Base-by-base conservation (phyloP, 2,888 invertebrate genomes). In the Portevinia maculata region DNA sequence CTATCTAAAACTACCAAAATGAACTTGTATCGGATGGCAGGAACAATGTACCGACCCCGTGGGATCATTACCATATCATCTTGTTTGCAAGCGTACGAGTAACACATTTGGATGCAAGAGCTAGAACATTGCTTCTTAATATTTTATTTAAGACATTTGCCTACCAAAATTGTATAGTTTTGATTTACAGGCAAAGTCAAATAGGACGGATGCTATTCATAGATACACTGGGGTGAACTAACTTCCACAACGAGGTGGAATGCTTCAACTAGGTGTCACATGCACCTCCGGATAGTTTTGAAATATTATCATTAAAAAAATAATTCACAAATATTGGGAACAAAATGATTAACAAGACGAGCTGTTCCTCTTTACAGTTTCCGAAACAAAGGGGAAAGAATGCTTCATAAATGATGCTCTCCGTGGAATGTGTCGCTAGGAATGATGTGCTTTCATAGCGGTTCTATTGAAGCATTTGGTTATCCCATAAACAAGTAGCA, bases 31-130 rank as follows among this genome's bases (percentile, higher is more conserved):
- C 55, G 55, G 78, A 8, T 48, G 39, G 59, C 65, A 24, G 75
- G 62, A 55, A 73, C 48, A 55, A 46, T 39, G 52, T 57, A 57
- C 62, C 62, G 44, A 74, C 70, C 79, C 70, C 53, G 55, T 60
- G 75, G 70, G 81, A 81, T 81, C 75, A 81, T 75, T 71, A 71
- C 65, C 64, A 60, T 79, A 75, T 71, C 64, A 60, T 79, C 69
- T 70, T 79, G 71, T 70, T 79, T 52, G 57, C 17, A 41, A 60
- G 57, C 50, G 39, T 70, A 17, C 15, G 24, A 24, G 5, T 24
- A 24, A 24, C 24, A 24, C 70, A 34, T 30, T 46, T 19, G 4
- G 19, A 44, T 11, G 19, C 44, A 4, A 44, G 9, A 19, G 19
- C n/a, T n/a, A 1, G 44, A 11, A 37, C 11, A 13, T 28, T 30